A percentile compares a stretch with the other conserved stretches of the same genome.
phyloP scores from a whole-genome alignment of 1,140 invertebrate genomes.

The Lysiphlebus fabarum region DNA sequence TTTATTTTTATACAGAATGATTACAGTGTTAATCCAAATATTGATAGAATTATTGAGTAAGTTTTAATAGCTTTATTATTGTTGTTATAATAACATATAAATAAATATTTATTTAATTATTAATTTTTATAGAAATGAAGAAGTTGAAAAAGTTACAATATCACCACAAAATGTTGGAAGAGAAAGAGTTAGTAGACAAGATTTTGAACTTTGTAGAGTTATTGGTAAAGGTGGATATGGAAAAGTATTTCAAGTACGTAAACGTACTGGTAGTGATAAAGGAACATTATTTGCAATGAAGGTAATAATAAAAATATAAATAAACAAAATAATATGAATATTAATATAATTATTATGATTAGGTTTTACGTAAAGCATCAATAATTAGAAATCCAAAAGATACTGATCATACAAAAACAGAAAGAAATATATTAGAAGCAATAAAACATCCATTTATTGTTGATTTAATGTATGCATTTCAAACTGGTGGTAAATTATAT shows the following conservation, averaged over 20 bases:
- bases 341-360: slow-evolving; percentile 5
- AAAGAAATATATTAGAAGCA: slow-evolving; percentile 97
- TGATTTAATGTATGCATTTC: slow-evolving; percentile 97
- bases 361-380: slow-evolving; percentile 90
- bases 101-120: slow-evolving; percentile 1
- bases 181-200: slow-evolving; percentile 79
- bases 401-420: slow-evolving; percentile 98
- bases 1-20: slow-evolving; percentile 58
- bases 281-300: slow-evolving; percentile 99
- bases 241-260: slow-evolving; percentile 94
- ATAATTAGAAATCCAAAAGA: slow-evolving; percentile 99
- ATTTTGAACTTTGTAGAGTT: slow-evolving; percentile 95
- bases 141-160: slow-evolving; percentile 79
- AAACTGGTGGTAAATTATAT: slow-evolving; percentile 97
- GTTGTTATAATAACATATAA: not conserved
- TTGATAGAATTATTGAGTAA: slow-evolving; percentile 74
- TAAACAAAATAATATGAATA: not conserved
- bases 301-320: too few relatives aligned
- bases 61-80: slow-evolving; percentile 41
- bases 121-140: slow-evolving; percentile 62
- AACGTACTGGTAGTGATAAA: slow-evolving; percentile 84
- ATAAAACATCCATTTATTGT: slow-evolving; percentile 99
- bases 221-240: slow-evolving; percentile 99
- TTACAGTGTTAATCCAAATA: slow-evolving; percentile 72
- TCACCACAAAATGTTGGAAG: slow-evolving; percentile 85